These are phyloP conservation scores for Drosophila mercatorum DNA, from an alignment of 2,888 invertebrate genomes.

Conservation along the genomic window DNA sequence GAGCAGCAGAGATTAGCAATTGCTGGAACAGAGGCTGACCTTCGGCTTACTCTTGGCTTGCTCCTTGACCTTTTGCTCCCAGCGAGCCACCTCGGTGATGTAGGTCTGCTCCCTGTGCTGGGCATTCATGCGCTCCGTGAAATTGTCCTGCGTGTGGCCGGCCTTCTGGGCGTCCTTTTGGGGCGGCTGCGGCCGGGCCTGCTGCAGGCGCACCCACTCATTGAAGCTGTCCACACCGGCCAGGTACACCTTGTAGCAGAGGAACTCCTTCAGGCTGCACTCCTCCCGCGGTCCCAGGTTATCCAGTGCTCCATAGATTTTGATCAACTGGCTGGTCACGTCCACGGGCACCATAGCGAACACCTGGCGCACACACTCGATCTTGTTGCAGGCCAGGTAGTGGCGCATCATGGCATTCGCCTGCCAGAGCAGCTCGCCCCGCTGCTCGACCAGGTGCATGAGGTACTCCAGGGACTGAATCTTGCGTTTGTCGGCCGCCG, in stretches of 20 bases:
- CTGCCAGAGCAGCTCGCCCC: slow-evolving; percentile 92
- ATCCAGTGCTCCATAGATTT: slow-evolving; percentile 84
- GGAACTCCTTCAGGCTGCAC: slow-evolving; percentile 90
- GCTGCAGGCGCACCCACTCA: slow-evolving; percentile 94
- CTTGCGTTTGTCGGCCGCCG: slow-evolving; percentile 89
- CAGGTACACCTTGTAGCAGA: slow-evolving; percentile 94
- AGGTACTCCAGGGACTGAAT: slow-evolving; percentile 95
- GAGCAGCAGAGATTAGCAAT: slow-evolving; percentile 43
- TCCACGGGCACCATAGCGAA: slow-evolving; percentile 90
- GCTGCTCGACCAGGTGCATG: slow-evolving; percentile 90
- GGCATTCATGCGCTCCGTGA: slow-evolving; percentile 94
- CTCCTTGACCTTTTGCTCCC: slow-evolving; percentile 89
- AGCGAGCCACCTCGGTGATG: slow-evolving; percentile 91
- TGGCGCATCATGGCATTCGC: slow-evolving; percentile 95
- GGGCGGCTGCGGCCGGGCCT: slow-evolving; percentile 91
- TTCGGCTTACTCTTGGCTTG: slow-evolving; percentile 87
- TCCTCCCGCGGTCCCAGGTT: slow-evolving; percentile 85
- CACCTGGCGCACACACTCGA: slow-evolving; percentile 92
- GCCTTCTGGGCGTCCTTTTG: slow-evolving; percentile 85
- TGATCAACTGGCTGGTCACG: slow-evolving; percentile 86
- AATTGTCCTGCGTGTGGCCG: slow-evolving; percentile 86
- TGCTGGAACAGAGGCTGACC: not conserved
- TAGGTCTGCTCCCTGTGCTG: slow-evolving; percentile 93
- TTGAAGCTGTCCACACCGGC: slow-evolving; percentile 94
- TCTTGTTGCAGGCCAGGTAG: slow-evolving; percentile 92